A percentile compares a stretch with the other conserved stretches of the same genome.
Evolutionary conservation across 1,140 invertebrate genomes (phyloP).

Genomic region (Oncopodura yosiiana): DNA sequence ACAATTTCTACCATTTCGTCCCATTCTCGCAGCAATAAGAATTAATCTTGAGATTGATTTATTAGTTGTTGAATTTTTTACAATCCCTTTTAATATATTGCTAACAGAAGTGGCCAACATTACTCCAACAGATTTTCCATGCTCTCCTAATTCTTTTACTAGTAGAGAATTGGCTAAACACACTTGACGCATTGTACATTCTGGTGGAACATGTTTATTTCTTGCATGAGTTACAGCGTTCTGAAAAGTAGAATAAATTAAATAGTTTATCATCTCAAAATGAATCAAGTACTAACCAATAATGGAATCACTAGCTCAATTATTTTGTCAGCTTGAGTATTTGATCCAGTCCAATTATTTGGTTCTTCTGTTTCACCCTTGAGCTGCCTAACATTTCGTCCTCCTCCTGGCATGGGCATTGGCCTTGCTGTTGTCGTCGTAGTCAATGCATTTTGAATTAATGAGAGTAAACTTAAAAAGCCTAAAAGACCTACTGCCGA

Average conservation of each 20-base stretch:
- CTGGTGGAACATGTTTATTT: constrained; percentile 18
- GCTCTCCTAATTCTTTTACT: constrained; percentile 23
- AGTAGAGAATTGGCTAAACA: constrained; percentile 23
- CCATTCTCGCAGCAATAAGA: constrained; percentile 1
- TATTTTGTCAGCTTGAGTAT: constrained; percentile 2
- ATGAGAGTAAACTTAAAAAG: constrained; percentile 11
- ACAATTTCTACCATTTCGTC: constrained; percentile 16
- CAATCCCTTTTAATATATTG: background rate
- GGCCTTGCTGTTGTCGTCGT: constrained; percentile 2
- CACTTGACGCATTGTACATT: constrained; percentile 24
- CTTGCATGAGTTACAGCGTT: constrained; percentile 26
- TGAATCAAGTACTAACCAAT: background rate
- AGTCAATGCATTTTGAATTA: constrained; percentile 16
- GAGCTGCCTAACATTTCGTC: too few species aligned
- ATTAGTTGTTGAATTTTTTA: too few species aligned
- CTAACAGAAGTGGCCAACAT: too few species aligned
- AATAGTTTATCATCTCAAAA: background rate
- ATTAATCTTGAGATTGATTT: too few species aligned
- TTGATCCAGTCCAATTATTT: too few species aligned
- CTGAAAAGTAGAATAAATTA: constrained; percentile 5
- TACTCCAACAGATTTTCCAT: constrained; percentile 13
- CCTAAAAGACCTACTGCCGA: constrained; percentile 18
- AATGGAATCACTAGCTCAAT: constrained; percentile 3
- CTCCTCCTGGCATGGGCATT: background rate
- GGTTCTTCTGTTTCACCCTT: too few species aligned